These are phyloP conservation scores for Riparia riparia DNA, from an alignment of 2,113 vertebrate genomes.

Conservation along the genomic window DNA sequence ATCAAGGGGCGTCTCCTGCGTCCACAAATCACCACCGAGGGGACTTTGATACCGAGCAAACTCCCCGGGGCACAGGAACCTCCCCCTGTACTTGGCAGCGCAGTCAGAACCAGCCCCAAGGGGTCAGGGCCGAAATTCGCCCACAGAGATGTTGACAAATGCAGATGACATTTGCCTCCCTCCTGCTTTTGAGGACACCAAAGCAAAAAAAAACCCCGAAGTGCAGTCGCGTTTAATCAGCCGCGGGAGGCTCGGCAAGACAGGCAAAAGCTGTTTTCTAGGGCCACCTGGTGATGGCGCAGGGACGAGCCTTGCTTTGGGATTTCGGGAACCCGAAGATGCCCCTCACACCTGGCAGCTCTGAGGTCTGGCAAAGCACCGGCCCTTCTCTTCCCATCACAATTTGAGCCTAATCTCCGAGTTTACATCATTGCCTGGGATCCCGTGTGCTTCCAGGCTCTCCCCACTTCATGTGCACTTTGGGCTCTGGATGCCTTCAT, in stretches of 20 bases:
- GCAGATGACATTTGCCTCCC: not conserved
- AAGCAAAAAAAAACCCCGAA: not conserved
- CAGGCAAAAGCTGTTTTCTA: not conserved
- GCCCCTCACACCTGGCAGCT: not conserved
- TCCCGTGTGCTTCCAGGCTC: accelerated
- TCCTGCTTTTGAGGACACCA: not conserved
- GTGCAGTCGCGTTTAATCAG: accelerated
- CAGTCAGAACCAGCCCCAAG: not conserved
- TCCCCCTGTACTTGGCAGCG: accelerated
- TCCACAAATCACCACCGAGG: accelerated
- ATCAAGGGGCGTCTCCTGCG: accelerated
- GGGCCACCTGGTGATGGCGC: constrained; percentile 16
- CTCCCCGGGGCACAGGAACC: not conserved
- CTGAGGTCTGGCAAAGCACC: not conserved
- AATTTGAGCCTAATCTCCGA: accelerated
- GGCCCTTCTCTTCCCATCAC: no score
- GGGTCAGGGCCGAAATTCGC: not conserved
- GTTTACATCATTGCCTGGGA: accelerated
- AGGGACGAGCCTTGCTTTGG: not conserved
- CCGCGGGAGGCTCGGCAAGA: not conserved
- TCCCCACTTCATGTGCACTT: not conserved
- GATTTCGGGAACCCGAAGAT: accelerated
- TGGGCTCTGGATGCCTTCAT: not conserved
- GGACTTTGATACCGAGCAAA: not conserved
- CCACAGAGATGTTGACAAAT: not conserved